Evolutionary conservation across 2,888 invertebrate genomes (phyloP), one percentile per base, ranked within the genome.

Genomic region (Andrena praecox): DNA sequence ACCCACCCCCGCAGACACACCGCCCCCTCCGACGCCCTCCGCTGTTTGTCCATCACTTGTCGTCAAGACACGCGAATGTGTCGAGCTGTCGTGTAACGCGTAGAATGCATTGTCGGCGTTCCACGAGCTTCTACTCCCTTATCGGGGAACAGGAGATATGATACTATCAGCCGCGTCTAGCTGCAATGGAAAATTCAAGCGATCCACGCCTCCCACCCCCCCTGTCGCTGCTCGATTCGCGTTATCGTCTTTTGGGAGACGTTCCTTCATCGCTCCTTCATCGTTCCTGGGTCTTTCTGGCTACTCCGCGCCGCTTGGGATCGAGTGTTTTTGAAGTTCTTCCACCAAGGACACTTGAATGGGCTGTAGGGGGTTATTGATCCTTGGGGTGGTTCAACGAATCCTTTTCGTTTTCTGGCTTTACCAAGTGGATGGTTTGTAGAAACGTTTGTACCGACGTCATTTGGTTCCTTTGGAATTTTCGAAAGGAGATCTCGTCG

Each of bases 51-150:
- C 78, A 56, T 80, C 80, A 72, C 71, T 72, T 63, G 71, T 80
- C 63, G 70, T 54, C 56, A 59, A 81, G 82, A 76, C 76, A 69
- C 42, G 72, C 71, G 82, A 76, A 82, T n/a, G 76, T 64, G 76
- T 76, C 76, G 68, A 67, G 42, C 80, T 71, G 75, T 68, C 71
- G 50, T 63, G 64, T 24, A 50, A 56, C 70, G 62, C 7, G 54
- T 48, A 42, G 66, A 42, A 42, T 16, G 60, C 56, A 59, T 59
- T 54, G 71, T 82, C 52, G 63, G 31, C 71, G 59, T 42, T 48
- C 29, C 31, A 27, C n/a, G 48, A 12, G n/a, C n/a, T 52, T 27
- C 24, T 16, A 24, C n/a, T n/a, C 67, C 27, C 63, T 72, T 72
- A 63, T 79, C 79, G 48, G 16, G 42, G 33, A 24, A 29, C 12